These are phyloP conservation scores for Anas bahamensis DNA, from an alignment of 2,797 vertebrate genomes.

Conservation along the genomic window DNA sequence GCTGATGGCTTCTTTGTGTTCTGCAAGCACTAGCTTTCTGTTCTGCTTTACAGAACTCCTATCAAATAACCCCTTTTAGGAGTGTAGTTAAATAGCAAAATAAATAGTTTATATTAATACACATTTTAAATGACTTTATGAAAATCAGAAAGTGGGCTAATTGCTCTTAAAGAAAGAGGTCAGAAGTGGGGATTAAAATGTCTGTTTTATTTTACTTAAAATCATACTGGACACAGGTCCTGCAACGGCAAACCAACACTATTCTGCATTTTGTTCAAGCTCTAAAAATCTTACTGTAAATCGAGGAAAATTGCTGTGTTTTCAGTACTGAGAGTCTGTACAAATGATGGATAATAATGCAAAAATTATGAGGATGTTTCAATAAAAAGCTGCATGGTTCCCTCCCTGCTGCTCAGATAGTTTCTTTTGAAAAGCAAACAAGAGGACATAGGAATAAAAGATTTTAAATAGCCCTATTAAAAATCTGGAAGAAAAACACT, in stretches of 20 bases:
- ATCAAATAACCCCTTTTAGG: neutral
- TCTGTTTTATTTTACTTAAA: neutral
- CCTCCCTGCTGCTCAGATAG: neutral
- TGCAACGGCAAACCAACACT: neutral
- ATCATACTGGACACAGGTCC: neutral
- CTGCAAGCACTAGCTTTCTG: neutral
- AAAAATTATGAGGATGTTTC: neutral
- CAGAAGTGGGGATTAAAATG: neutral
- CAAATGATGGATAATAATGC: neutral
- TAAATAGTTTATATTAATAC: neutral
- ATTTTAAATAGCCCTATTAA: neutral
- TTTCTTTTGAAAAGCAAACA: neutral
- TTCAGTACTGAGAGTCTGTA: neutral
- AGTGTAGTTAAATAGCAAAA: neutral
- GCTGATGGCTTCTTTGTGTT: neutral
- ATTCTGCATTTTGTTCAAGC: neutral
- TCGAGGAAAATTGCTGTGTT: neutral
- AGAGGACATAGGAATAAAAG: neutral
- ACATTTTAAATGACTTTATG: neutral
- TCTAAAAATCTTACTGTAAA: neutral
- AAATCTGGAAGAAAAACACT: neutral
- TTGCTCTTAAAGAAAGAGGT: neutral
- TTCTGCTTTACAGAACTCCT: neutral
- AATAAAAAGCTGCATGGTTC: neutral
- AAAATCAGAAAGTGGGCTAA: neutral